Evolutionary conservation across 2,113 vertebrate species (phyloP).

Genomic region (Zosterops borbonicus): DNA sequence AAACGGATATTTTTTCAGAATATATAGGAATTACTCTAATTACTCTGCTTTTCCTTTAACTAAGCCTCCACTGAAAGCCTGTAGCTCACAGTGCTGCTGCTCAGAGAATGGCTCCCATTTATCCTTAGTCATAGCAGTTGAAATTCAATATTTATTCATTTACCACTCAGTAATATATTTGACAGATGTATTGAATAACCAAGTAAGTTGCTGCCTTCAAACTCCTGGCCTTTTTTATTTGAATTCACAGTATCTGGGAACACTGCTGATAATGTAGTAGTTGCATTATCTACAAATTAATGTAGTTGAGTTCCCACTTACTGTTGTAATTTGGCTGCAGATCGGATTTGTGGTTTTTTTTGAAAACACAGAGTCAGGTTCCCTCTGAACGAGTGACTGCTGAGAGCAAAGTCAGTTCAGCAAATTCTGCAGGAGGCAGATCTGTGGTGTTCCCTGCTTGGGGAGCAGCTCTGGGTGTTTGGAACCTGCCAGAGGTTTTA

Average conservation of each 20-base stretch:
- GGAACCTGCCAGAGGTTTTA: background rate
- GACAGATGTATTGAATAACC: conserved; percentile 57
- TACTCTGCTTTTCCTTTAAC: background rate
- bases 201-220: conserved; percentile 45
- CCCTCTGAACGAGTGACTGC: background rate
- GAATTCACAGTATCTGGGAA: background rate
- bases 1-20: background rate
- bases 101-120: conserved; percentile 8
- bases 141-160: conserved; percentile 64
- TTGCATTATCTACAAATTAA: background rate
- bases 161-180: conserved; percentile 51
- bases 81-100: background rate
- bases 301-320: background rate
- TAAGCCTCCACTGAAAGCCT: background rate
- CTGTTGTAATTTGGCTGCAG: background rate
- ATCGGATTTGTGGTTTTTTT: background rate
- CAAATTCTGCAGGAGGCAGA: background rate
- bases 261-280: background rate
- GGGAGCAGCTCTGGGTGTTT: background rate
- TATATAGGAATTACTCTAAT: background rate
- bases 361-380: background rate
- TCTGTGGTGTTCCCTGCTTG: background rate
- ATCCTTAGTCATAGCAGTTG: conserved; percentile 50
- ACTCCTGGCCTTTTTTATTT: background rate
- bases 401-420: background rate